phyloP scores from a whole-genome alignment of 2,113 vertebrate genomes.

The Ochotona curzoniae region DNA sequence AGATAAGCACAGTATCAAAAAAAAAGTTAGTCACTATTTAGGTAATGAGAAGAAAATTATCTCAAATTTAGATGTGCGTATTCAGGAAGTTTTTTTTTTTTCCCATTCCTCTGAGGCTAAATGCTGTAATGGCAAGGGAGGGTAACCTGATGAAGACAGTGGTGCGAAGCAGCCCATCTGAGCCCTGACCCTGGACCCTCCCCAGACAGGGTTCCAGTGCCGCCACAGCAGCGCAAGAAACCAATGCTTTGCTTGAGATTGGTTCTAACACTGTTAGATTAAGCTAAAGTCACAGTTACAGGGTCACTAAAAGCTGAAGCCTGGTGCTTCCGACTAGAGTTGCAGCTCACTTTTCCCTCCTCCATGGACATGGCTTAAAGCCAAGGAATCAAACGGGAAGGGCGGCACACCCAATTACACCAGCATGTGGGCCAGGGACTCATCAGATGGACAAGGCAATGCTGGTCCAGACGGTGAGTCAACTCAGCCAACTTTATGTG shows the following conservation, averaged over 20 bases:
- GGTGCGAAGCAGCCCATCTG: neutral
- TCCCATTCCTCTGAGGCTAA: neutral
- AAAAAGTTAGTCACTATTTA: constrained; percentile 2
- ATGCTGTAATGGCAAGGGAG: neutral
- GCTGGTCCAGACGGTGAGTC: constrained; percentile 17
- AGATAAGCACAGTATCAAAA: constrained; percentile 19
- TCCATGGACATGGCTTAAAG: neutral
- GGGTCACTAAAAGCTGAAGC: neutral
- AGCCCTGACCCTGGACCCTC: neutral
- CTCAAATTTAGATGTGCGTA: neutral
- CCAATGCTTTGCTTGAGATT: constrained; percentile 34
- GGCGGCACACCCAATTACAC: neutral
- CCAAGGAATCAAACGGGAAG: neutral
- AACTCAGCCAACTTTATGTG: constrained; percentile 11
- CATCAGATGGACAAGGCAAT: neutral
- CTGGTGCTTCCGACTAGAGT: neutral
- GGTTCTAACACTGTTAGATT: constrained; percentile 17
- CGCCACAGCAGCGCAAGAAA: constrained; percentile 35
- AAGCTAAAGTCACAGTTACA: constrained; percentile 28
- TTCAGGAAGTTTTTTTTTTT: neutral
- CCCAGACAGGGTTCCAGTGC: neutral
- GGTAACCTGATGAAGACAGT: neutral
- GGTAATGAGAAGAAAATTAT: constrained; percentile 25
- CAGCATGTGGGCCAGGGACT: neutral
- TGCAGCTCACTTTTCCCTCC: constrained; percentile 17